These are phyloP conservation scores for Phataginus tetradactyla DNA, from an alignment of 2,797 vertebrate genomes.

Conservation along the genomic window DNA sequence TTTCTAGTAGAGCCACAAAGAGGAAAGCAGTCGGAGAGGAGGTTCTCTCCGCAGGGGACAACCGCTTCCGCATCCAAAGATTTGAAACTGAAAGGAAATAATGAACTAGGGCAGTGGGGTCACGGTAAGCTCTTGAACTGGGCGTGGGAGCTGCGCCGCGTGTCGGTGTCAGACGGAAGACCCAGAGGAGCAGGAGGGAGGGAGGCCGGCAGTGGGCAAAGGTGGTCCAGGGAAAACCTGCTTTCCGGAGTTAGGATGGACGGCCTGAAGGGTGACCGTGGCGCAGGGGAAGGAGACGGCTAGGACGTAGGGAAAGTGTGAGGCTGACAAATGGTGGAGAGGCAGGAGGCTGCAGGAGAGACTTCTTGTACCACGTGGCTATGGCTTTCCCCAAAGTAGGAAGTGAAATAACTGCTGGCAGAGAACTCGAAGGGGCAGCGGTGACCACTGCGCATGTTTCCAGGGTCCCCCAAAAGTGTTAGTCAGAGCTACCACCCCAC, in stretches of 20 bases:
- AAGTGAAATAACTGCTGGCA: background rate
- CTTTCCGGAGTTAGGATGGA: background rate
- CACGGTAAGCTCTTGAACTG: background rate
- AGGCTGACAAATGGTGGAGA: background rate
- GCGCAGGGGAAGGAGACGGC: background rate
- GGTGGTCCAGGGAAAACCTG: background rate
- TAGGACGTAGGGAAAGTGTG: background rate
- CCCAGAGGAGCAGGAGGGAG: too few relatives aligned
- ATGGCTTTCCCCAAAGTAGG: background rate
- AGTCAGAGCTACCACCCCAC: too few relatives aligned
- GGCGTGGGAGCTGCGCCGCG: rapidly evolving
- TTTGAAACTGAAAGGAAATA: background rate
- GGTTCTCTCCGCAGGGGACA: background rate
- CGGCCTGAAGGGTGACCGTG: background rate
- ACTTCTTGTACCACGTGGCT: background rate
- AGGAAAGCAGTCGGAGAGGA: background rate
- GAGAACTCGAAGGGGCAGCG: background rate
- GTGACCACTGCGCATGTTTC: background rate
- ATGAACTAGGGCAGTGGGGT: background rate
- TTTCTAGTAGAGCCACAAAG: background rate
- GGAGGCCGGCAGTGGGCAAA: too few relatives aligned
- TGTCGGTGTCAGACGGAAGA: background rate
- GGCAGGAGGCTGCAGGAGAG: background rate
- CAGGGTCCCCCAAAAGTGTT: background rate
- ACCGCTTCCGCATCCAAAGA: background rate